phyloP scores from a whole-genome alignment of 2,113 vertebrate genomes.

The Sclerurus mexicanus region DNA sequence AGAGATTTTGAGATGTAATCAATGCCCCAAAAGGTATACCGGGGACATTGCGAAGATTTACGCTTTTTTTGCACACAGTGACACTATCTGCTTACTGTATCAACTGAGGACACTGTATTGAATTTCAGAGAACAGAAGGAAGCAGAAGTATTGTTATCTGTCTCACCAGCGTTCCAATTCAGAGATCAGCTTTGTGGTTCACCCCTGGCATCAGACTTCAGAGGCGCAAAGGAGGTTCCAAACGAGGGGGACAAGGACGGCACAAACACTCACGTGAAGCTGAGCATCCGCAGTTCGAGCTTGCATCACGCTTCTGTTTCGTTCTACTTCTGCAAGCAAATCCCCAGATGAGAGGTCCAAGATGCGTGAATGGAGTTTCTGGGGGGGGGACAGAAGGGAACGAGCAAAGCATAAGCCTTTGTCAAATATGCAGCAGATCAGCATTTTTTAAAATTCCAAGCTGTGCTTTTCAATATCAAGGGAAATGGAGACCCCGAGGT shows the following conservation, averaged over 20 bases:
- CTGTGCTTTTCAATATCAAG: conserved; percentile 36
- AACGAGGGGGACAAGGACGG: conserved; percentile 19
- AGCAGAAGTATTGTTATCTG: conserved; percentile 71
- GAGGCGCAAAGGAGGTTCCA: conserved; percentile 18
- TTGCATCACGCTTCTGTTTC: conserved; percentile 72
- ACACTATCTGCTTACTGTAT: conserved; percentile 78
- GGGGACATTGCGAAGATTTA: conserved; percentile 85
- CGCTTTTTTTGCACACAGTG: conserved; percentile 76
- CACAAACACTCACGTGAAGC: conserved; percentile 73
- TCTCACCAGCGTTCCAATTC: conserved; percentile 72
- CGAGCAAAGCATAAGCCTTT: conserved; percentile 43
- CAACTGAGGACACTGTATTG: conserved; percentile 73
- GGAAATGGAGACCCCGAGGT: conserved; percentile 17
- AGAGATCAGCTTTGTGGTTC: conserved; percentile 45
- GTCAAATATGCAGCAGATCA: conserved; percentile 23
- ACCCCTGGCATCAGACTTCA: conserved; percentile 47
- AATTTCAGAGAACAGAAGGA: conserved; percentile 73
- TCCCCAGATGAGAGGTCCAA: conserved; percentile 85
- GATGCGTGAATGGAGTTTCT: conserved; percentile 88
- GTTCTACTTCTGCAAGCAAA: conserved; percentile 79
- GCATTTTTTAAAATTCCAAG: conserved; percentile 57
- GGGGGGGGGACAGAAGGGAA: conserved; percentile 44
- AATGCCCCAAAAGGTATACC: conserved; percentile 81
- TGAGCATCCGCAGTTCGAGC: conserved; percentile 73
- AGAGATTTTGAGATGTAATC: conserved; percentile 83